Conservation (phyloP, 1,140 invertebrate genomes). For the Vollenhovia emeryi region DNA sequence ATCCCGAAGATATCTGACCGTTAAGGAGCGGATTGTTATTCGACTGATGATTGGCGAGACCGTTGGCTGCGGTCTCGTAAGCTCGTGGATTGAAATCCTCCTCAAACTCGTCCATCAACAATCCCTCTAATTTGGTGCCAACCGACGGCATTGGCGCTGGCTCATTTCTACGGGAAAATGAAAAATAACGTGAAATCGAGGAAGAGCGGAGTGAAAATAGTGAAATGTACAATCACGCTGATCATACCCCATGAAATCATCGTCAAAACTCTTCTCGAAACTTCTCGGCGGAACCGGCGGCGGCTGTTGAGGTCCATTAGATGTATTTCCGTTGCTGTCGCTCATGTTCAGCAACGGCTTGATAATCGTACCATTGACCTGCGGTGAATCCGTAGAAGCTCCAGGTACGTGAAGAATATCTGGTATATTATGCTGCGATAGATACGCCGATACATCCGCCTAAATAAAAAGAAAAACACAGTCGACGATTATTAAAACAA, state of each 20-base stretch:
- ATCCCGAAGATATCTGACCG: conserved; percentile 78
- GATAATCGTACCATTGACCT: conserved; percentile 78
- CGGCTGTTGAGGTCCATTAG: conserved; percentile 85
- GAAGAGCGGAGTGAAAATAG: not conserved
- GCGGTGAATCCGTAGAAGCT: conserved; percentile 69
- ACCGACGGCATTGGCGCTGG: conserved; percentile 87
- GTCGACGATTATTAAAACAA: not conserved
- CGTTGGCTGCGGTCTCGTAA: conserved; percentile 87
- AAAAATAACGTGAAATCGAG: conserved; percentile 38
- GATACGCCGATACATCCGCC: conserved; percentile 85
- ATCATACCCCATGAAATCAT: conserved; percentile 82
- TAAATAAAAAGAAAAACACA: conserved; percentile 58
- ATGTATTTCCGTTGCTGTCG: conserved; percentile 83
- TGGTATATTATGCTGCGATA: conserved; percentile 84
- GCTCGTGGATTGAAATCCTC: conserved; percentile 92
- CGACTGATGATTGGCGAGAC: conserved; percentile 80
- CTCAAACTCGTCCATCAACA: conserved; percentile 93
- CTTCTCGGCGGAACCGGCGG: conserved; percentile 89
- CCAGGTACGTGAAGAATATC: conserved; percentile 85
- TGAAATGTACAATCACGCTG: not conserved
- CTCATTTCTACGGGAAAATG: conserved; percentile 70
- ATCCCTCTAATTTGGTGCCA: conserved; percentile 92
- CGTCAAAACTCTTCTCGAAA: conserved; percentile 87
- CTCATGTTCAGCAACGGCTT: conserved; percentile 67
- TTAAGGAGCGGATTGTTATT: conserved; percentile 82